Base-by-base conservation (phyloP, 1,140 invertebrate species). In the Sarcophaga peregrina region DNA sequence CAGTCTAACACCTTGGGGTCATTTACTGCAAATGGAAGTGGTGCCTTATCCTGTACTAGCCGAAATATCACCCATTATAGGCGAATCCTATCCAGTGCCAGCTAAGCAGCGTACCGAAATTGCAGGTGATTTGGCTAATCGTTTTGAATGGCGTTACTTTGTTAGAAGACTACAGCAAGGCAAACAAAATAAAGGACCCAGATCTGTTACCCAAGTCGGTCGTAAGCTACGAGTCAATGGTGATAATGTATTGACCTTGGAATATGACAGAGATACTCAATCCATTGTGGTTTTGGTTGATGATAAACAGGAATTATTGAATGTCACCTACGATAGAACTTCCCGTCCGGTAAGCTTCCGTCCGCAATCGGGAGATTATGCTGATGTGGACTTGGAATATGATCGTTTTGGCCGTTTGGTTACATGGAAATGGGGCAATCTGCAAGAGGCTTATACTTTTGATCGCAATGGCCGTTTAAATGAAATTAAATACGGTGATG, bases 91-190 rank as follows among this genome's bases (percentile, higher is more conserved):
- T 87, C 97, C 97, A 0, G 95, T 98, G 1, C 96, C 97, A 4
- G 95, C 96, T 1, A 97, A 97, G 88, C 96, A 98, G 89, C 94
- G 95, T 85, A 96, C 95, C 0, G 96, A 97, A 90, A 94, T 98
- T 46, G 95, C 95, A 15, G 96, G 96, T 0, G 97, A 98, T 87
- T 91, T 98, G 37, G 96, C 97, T 0, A 98, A 98, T 88, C 93
- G 96, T 83, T 96, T 99, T 84, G 97, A 98, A 91, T 99, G 98
- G 97, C 93, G 97, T 62, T 99, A 98, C 90, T 97, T 97, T 90
- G 91, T 96, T 25, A 90, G 95, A 68, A 93, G 94, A 82, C 90
- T 93, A 15, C 93, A 94, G 85, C 93, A 92, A 84, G 92, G 93
- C 82, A 93, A 93, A 85, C 91, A 92, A 75, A 91, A 90, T 82